Base-by-base conservation (phyloP, 2,113 vertebrate genomes). In the Crotalus helleri region DNA sequence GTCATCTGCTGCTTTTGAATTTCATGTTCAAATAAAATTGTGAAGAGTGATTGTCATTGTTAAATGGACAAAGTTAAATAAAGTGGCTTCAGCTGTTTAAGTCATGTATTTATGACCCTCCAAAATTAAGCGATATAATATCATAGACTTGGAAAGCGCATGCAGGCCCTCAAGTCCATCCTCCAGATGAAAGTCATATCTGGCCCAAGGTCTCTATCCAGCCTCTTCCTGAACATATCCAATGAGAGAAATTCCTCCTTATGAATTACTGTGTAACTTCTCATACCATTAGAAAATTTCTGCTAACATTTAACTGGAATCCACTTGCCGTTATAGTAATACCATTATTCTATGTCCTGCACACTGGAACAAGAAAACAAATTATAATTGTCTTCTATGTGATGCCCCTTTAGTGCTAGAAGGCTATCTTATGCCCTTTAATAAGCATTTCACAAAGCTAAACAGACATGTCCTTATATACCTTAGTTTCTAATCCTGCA, bases 1-100 rank as follows among this genome's bases (percentile, higher is more conserved):
- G 13, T 85, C 24, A 33, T 64, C 39, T 0, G 0, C 86, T 64
- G 86, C 44, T 85, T 94, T 12, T 23, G 33, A 57, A 39, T 90
- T 90, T 93, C 24, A 59, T 74, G 89, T 33, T 7, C 0, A 90
- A 96, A 96, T 93, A 95, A 94, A 93, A 94, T 61, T 17, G 23
- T 90, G 91, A 61, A 53, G 53, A 61, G 54, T 44, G 87, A 88
- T 86, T 59, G 57, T 29, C 54, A 23, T 51, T 17, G 24, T 74
- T 4, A 26, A 89, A 90, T 64, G 92, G 90, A 46, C 24, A 0
- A 0, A 87, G 86, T 95, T 24, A 89, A 88, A 44, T 88, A 69
- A 89, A 21, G 9, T 5, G 59, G 92, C 59, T 64, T 95, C 33
- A 23, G 3, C 46, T 61, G 6, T 11, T 64, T 74, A 24, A 81